Evolutionary conservation across 2,888 invertebrate genomes (phyloP), one percentile per base, ranked within the genome.

Genomic region (Nesidiocoris tenuis): DNA sequence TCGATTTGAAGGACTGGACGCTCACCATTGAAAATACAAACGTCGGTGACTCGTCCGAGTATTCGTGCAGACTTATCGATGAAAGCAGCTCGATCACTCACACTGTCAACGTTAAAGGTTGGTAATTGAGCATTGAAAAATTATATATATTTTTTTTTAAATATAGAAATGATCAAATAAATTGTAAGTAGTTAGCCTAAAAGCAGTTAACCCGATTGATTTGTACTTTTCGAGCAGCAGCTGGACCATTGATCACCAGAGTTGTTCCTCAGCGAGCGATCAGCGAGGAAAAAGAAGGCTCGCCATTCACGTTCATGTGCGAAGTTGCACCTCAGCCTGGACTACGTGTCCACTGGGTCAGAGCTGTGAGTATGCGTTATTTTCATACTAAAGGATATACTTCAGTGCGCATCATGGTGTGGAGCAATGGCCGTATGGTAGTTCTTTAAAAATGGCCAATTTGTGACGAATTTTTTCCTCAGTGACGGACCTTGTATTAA

Each of bases 271-370:
- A 74, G 9, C 66, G 56, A 57, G 61, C 25, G 7, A 18, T 64
- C 1, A 64, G 56, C 57, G 65, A 39, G 23, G 70, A 77, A 23
- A 78, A 74, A 24, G 67, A 64, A 39, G 78, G 78, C 9, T 23
- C 16, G 12, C 76, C 76, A 9, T 54, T 78, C 21, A 78, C 76
- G 22, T 74, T 78, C 39, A 72, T 71, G 74, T 78, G 78, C 61
- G 76, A 78, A 25, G 76, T 76, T 25, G 17, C 65, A 2, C 75
- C 76, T n/a, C 54, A 21, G 12, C 78, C 78, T 9, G 56, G 68
- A 22, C 76, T 76, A 16, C 24, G 70, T 56, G 68, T 78, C 57
- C 21, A 63, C 21, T 78, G 78, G 78, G 39, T 24, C n/a, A 70
- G 57, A 19, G 59, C 74, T 54, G 78, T 78, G 66, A 55, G 21